phyloP scores from a whole-genome alignment of 2,113 vertebrate genomes.

The Willisornis vidua region DNA sequence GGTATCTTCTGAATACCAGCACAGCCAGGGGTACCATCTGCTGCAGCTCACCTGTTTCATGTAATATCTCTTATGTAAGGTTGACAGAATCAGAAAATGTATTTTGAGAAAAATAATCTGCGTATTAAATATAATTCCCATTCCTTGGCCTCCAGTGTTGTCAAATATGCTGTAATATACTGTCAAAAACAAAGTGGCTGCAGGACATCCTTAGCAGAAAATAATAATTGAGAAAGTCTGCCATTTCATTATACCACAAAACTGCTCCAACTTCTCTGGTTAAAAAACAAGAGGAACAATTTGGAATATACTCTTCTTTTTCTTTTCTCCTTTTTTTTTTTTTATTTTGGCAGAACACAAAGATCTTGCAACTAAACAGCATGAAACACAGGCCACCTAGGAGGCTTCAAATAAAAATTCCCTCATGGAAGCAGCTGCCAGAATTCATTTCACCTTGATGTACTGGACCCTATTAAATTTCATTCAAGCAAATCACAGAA shows the following conservation, averaged over 20 bases:
- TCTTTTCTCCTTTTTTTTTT: rapidly evolving
- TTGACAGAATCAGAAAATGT: not conserved
- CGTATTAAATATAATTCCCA: not conserved
- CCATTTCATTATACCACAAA: not conserved
- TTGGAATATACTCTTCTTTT: not conserved
- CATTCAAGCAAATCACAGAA: not conserved
- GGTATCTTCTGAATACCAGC: not conserved
- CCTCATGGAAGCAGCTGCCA: not conserved
- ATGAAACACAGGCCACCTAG: not conserved
- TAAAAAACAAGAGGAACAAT: not conserved
- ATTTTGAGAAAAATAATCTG: not conserved
- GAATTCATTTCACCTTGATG: not conserved
- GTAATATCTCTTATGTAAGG: not conserved
- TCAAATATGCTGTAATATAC: not conserved
- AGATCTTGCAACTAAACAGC: not conserved
- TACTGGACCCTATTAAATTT: not conserved
- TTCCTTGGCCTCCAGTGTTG: rapidly evolving
- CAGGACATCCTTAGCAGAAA: not conserved
- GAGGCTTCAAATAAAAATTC: not conserved
- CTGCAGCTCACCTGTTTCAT: not conserved
- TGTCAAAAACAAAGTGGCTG: not conserved
- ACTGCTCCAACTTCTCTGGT: not conserved
- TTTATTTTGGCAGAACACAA: not conserved
- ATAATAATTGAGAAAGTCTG: not conserved
- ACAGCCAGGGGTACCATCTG: not conserved